These are phyloP conservation scores for Palythoa grandiflora DNA, from an alignment of 92 coral and sea anemone species.

Conservation along the genomic window DNA sequence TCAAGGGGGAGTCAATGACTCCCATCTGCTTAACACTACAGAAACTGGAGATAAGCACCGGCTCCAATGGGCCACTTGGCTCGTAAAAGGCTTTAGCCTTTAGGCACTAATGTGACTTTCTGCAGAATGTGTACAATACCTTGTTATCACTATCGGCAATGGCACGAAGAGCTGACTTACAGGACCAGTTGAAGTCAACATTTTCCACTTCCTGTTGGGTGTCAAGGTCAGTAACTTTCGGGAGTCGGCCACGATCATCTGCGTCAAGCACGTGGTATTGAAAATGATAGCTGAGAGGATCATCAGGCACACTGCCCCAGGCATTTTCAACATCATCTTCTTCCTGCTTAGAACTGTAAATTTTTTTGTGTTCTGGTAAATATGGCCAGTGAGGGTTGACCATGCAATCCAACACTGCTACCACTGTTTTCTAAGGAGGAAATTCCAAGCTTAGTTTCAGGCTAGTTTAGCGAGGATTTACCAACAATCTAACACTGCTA, in stretches of 20 bases:
- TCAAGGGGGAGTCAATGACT: too few relatives aligned
- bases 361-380: conserved; percentile 74
- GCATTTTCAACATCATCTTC: conserved; percentile 83
- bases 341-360: conserved; percentile 60
- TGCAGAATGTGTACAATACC: conserved; percentile 33
- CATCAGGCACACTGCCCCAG: conserved; percentile 90
- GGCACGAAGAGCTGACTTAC: conserved; percentile 84
- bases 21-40: too few relatives aligned
- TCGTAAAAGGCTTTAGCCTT: too few relatives aligned
- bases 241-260: conserved; percentile 77
- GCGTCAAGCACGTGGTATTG: conserved; percentile 82
- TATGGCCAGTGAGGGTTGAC: conserved; percentile 93
- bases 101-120: too few relatives aligned
- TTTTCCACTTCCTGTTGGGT: conserved; percentile 47
- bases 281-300: conserved; percentile 84
- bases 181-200: conserved; percentile 65
- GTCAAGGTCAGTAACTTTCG: conserved; percentile 55
- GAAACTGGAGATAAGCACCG: too few relatives aligned
- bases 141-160: conserved; percentile 80
- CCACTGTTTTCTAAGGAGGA: conserved; percentile 79
- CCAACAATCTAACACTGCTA: too few relatives aligned
- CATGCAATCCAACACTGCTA: conserved; percentile 86
- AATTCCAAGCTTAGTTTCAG: neutral
- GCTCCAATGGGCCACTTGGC: too few relatives aligned
- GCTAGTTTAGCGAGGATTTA: too few relatives aligned